phyloP scores from a whole-genome alignment of 1,140 invertebrate genomes.

The Scaptomyza graminum region DNA sequence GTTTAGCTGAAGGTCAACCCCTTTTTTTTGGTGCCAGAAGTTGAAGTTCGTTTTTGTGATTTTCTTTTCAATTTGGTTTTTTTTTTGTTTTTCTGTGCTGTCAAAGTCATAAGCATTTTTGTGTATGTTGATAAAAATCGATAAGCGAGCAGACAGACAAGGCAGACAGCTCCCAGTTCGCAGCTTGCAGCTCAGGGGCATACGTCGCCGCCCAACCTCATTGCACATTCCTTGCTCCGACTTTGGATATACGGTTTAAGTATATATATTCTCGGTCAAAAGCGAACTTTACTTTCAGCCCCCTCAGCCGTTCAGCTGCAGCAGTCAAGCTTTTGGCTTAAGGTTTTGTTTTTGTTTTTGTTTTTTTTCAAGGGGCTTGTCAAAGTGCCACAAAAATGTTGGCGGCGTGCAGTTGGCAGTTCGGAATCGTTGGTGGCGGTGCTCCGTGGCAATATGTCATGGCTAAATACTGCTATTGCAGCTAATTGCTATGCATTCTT shows the following conservation, averaged over 20 bases:
- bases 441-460: constrained; percentile 35
- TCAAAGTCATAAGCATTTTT: constrained; percentile 65
- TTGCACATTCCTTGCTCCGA: constrained; percentile 27
- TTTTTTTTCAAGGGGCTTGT: constrained; percentile 54
- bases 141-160: constrained; percentile 54
- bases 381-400: constrained; percentile 39
- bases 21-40: constrained; percentile 41
- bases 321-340: constrained; percentile 4
- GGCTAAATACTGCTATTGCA: constrained; percentile 26
- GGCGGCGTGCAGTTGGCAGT: constrained; percentile 31
- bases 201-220: constrained; percentile 36
- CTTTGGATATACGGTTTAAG: not conserved
- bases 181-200: constrained; percentile 37
- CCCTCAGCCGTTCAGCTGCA: not conserved
- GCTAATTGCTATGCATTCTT: constrained; percentile 37
- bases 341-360: not conserved
- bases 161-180: constrained; percentile 7
- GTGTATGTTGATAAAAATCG: constrained; percentile 63
- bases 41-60: constrained; percentile 31
- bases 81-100: constrained; percentile 35
- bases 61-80: not conserved
- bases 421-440: not conserved
- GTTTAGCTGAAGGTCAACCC: constrained; percentile 69
- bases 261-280: constrained; percentile 33
- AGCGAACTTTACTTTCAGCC: constrained; percentile 29